phyloP scores from a whole-genome alignment of 2,888 invertebrate species.

The Melangyna quadrimaculata region DNA sequence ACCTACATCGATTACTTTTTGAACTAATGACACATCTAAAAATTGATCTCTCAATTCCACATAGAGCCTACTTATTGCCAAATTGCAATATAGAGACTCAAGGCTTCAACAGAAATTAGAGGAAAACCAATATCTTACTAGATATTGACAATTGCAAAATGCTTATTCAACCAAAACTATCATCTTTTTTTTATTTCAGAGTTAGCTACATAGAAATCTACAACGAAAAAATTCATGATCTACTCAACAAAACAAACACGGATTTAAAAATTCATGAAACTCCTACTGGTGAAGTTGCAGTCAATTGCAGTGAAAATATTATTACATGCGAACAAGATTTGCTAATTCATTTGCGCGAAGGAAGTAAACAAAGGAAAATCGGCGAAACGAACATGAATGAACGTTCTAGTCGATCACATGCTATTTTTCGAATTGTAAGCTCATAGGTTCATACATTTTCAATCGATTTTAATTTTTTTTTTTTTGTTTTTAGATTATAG shows the following conservation, averaged over 20 bases:
- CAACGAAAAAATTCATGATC: conserved; percentile 91
- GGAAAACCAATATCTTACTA: too few relatives aligned
- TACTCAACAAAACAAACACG: conserved; percentile 84
- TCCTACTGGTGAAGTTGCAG: conserved; percentile 84
- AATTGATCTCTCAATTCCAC: too few relatives aligned
- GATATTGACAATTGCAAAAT: too few relatives aligned
- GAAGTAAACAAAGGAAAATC: conserved; percentile 86
- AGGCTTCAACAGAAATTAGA: too few relatives aligned
- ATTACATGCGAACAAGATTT: conserved; percentile 85
- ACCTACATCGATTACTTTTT: too few relatives aligned
- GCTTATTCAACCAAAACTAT: too few relatives aligned
- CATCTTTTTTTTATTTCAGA: conserved; percentile 79
- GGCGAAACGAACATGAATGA: conserved; percentile 95
- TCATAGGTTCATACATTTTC: conserved; percentile 65
- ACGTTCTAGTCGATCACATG: conserved; percentile 92
- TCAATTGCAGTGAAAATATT: conserved; percentile 86
- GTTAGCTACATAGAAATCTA: conserved; percentile 94
- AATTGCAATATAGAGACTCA: too few relatives aligned
- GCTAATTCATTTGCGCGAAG: conserved; percentile 83
- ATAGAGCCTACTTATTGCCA: too few relatives aligned
- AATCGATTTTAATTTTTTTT: conserved; percentile 19
- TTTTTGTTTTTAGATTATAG: conserved; percentile 83
- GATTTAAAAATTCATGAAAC: conserved; percentile 86
- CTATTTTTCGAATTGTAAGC: conserved; percentile 92
- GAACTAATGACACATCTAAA: too few relatives aligned